These are phyloP conservation scores for Colinus virginianus DNA, from an alignment of 2,113 vertebrate species.

Conservation along the genomic window DNA sequence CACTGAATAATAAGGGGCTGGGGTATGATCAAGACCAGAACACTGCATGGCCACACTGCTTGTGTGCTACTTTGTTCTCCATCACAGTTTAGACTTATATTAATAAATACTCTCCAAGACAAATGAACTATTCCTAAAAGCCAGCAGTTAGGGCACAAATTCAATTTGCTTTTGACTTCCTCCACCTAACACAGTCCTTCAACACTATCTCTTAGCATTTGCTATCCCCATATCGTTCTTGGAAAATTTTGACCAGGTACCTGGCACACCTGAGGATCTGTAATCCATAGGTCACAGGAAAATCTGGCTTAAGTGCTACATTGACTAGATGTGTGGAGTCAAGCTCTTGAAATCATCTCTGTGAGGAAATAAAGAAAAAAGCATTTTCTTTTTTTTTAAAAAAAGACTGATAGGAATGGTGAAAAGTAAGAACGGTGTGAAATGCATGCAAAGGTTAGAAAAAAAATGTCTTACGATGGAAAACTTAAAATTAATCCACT, in stretches of 20 bases:
- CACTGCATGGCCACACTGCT: rapidly evolving
- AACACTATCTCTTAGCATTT: not conserved
- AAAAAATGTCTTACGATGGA: not conserved
- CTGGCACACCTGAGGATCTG: not conserved
- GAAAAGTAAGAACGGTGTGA: not conserved
- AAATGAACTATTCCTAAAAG: not conserved
- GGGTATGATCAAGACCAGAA: not conserved
- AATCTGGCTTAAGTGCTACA: not conserved
- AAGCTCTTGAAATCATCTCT: not conserved
- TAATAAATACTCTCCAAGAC: not conserved
- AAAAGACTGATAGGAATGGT: not conserved
- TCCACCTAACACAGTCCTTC: not conserved
- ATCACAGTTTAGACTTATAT: not conserved
- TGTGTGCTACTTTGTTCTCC: rapidly evolving
- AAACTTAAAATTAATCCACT: not conserved
- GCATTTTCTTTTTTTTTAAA: not conserved
- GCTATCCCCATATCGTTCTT: not conserved
- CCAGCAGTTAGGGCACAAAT: not conserved
- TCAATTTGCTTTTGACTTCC: not conserved
- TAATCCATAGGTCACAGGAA: not conserved
- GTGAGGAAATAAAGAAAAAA: not conserved
- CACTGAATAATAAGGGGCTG: not conserved
- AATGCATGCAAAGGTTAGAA: not conserved
- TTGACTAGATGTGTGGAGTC: not conserved
- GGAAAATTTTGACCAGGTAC: not conserved